These are phyloP conservation scores for Hypena proboscidalis DNA, from an alignment of 2,888 invertebrate species.

Conservation along the genomic window DNA sequence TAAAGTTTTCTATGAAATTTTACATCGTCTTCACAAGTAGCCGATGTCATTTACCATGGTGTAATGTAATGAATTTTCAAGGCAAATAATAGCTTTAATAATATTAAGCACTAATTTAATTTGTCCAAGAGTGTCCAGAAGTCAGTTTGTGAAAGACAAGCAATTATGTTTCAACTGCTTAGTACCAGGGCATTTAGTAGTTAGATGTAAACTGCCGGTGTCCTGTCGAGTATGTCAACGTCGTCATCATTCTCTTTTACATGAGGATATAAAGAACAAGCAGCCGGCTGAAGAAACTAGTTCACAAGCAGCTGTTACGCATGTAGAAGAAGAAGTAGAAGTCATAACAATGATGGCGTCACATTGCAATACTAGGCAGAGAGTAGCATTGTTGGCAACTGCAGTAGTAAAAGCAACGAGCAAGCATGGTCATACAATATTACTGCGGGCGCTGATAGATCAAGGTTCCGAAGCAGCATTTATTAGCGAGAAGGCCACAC, in stretches of 20 bases:
- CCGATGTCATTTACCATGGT: no score
- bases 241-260: conserved; percentile 38
- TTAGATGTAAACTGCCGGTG: conserved; percentile 22
- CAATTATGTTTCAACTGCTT: conserved; percentile 41
- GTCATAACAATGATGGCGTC: conserved; percentile 21
- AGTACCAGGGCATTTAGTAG: conserved; percentile 31
- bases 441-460: conserved; percentile 36
- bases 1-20: no score
- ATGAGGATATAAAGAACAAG: conserved; percentile 16
- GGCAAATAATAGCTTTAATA: no score
- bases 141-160: conserved; percentile 22
- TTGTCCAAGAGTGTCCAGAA: no score
- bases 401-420: conserved; percentile 28
- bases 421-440: conserved; percentile 20
- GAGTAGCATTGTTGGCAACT: conserved; percentile 33
- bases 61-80: no score
- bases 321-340: conserved; percentile 8
- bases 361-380: conserved; percentile 11
- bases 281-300: not conserved
- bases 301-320: no score
- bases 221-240: conserved; percentile 33
- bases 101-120: no score
- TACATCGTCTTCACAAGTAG: no score
- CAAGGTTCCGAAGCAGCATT: conserved; percentile 32
- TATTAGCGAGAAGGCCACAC: conserved; percentile 28